Conservation (phyloP, 1,140 invertebrate species). For the Diachasmimorpha longicaudata region DNA sequence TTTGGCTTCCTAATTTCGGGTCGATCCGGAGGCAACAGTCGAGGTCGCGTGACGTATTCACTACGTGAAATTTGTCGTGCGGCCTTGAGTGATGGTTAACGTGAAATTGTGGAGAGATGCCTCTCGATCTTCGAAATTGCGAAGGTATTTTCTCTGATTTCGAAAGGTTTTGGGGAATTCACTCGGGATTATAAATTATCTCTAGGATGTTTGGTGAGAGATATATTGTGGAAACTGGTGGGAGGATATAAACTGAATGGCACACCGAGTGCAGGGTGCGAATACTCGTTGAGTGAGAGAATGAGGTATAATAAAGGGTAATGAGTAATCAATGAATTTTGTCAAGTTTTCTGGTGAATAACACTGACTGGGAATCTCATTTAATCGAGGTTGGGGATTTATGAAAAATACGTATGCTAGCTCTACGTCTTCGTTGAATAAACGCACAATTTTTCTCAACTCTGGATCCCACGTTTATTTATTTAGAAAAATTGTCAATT, state of each 20-base stretch:
- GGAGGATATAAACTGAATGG: not conserved
- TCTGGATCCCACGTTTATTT: conserved; percentile 54
- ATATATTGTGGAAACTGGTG: too few species aligned
- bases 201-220: too few species aligned
- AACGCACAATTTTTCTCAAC: conserved; percentile 64
- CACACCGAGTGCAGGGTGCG: not conserved
- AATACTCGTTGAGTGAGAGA: not conserved
- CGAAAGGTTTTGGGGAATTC: too few species aligned
- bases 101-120: too few species aligned
- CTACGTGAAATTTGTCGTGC: too few species aligned
- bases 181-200: too few species aligned
- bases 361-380: not conserved
- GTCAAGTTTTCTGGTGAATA: not conserved
- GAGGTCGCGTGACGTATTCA: too few species aligned
- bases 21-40: too few species aligned
- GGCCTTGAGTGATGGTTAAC: too few species aligned
- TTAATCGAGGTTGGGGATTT: conserved; percentile 20
- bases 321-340: not conserved
- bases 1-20: too few species aligned
- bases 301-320: not conserved
- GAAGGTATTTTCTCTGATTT: too few species aligned
- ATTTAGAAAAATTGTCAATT: conserved; percentile 21
- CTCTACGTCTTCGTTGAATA: conserved; percentile 58
- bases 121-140: too few species aligned
- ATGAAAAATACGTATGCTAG: conserved; percentile 25